Evolutionary conservation across 2,888 invertebrate genomes (phyloP).

Genomic region (Tetragnatha montana): DNA sequence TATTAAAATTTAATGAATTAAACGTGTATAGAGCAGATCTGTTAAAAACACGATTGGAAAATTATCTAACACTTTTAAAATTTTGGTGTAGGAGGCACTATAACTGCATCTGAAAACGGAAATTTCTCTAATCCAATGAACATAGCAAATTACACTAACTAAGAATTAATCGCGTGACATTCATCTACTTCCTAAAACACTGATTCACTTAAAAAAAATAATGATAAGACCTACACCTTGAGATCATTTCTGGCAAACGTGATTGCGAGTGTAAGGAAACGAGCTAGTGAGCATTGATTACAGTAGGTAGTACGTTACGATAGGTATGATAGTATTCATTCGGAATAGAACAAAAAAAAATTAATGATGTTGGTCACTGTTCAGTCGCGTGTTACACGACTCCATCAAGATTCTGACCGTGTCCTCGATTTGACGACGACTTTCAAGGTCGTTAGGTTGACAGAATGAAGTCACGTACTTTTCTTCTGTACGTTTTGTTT

Average conservation of each 20-base stretch:
- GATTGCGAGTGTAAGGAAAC: neutral
- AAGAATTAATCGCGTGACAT: too few species aligned
- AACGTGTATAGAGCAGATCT: too few species aligned
- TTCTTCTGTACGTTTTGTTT: neutral
- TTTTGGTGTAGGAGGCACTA: too few species aligned
- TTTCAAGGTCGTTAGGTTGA: constrained; percentile 16
- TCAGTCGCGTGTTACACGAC: constrained; percentile 27
- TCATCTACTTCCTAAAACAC: too few species aligned
- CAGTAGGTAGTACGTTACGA: neutral
- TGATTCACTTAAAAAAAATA: neutral
- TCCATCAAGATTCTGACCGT: constrained; percentile 23
- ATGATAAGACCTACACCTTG: neutral
- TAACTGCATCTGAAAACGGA: too few species aligned
- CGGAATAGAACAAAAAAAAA: neutral
- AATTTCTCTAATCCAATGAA: too few species aligned
- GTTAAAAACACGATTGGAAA: too few species aligned
- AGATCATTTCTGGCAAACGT: neutral
- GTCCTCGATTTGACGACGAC: constrained; percentile 28
- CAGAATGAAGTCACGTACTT: neutral
- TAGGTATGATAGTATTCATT: neutral
- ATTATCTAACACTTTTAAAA: too few species aligned
- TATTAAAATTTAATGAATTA: too few species aligned
- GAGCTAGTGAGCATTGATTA: neutral
- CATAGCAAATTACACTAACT: too few species aligned
- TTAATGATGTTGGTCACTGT: constrained; percentile 5